Evolutionary conservation across 2,888 invertebrate genomes (phyloP).

Genomic region (Hofmannophila pseudospretella): DNA sequence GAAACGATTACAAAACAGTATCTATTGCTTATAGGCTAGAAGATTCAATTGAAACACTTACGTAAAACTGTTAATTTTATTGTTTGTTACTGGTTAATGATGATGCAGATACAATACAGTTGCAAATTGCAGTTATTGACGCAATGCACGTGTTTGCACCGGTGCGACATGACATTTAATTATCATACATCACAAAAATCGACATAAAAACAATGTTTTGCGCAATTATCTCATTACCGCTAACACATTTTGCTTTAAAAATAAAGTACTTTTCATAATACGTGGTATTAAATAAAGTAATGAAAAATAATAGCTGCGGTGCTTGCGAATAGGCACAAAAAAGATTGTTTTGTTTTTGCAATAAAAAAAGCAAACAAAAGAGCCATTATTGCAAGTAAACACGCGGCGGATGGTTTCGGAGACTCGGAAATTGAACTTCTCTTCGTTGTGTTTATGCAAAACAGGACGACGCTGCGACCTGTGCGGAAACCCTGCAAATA

Average conservation of each 20-base stretch:
- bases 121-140: neutral
- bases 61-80: neutral
- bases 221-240: neutral
- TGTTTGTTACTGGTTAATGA: neutral
- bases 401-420: slow-evolving; percentile 3
- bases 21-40: too few species aligned
- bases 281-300: too few species aligned
- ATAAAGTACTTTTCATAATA: too few species aligned
- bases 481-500: slow-evolving; percentile 2
- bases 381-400: slow-evolving; percentile 8
- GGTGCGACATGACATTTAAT: neutral
- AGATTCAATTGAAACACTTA: too few species aligned
- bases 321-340: neutral
- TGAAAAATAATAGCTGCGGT: neutral
- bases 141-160: neutral
- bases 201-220: neutral
- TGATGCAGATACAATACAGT: neutral
- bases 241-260: too few species aligned
- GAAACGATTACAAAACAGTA: slow-evolving; percentile 1
- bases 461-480: slow-evolving; percentile 1
- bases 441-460: slow-evolving; percentile 8
- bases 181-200: too few species aligned
- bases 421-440: slow-evolving; percentile 6
- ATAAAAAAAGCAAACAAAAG: slow-evolving; percentile 2
- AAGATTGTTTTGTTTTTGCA: neutral